These are phyloP conservation scores for Tympanuchus pallidicinctus DNA, from an alignment of 2,113 vertebrate genomes.

Conservation along the genomic window DNA sequence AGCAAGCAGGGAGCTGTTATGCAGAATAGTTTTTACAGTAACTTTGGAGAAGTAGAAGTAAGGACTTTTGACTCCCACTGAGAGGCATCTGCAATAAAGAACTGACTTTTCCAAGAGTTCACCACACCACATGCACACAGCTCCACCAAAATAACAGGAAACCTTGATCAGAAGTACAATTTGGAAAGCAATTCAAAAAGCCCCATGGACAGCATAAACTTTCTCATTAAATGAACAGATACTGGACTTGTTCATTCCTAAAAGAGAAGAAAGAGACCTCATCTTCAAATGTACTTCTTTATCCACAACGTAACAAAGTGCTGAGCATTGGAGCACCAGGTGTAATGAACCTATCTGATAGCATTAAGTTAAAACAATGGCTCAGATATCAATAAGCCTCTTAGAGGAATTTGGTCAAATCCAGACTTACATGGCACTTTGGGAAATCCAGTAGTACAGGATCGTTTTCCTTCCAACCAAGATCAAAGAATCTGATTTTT, in stretches of 20 bases:
- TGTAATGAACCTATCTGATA: constrained; percentile 35
- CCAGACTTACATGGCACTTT: constrained; percentile 46
- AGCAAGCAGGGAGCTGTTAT: not conserved
- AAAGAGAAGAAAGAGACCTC: not conserved
- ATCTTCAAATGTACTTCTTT: not conserved
- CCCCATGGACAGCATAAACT: fast-evolving
- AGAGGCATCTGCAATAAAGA: not conserved
- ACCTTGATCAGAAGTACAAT: not conserved
- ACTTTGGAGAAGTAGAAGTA: not conserved
- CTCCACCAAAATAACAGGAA: not conserved
- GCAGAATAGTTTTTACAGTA: not conserved
- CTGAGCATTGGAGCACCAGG: not conserved
- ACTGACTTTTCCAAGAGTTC: not conserved
- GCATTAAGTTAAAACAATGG: constrained; percentile 45
- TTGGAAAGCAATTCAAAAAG: not conserved
- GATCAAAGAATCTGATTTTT: not conserved
- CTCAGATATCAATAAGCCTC: constrained; percentile 57
- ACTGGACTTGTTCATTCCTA: not conserved
- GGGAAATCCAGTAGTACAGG: constrained; percentile 18
- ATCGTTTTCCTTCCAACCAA: constrained; percentile 48
- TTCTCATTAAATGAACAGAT: not conserved
- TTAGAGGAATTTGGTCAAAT: constrained; percentile 45
- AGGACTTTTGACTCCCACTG: not conserved
- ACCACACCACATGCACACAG: not conserved
- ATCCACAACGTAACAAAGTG: constrained; percentile 3